These are phyloP conservation scores for Periparus ater DNA, from an alignment of 2,797 vertebrate species.

Conservation along the genomic window DNA sequence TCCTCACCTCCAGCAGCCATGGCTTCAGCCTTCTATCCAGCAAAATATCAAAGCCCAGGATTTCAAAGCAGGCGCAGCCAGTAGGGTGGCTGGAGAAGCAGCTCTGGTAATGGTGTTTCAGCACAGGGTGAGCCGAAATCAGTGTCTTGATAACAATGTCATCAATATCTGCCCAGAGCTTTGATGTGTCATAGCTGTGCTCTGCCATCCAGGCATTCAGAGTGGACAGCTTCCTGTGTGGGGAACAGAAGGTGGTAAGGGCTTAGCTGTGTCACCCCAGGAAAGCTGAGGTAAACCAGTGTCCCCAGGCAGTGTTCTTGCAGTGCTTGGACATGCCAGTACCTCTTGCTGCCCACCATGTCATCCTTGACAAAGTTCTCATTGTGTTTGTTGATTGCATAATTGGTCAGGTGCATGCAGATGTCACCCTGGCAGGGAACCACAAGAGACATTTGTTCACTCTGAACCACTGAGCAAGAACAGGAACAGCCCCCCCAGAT, in stretches of 20 bases:
- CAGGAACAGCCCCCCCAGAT: background rate
- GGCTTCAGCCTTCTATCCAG: constrained; percentile 79
- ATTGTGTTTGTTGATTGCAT: constrained; percentile 79
- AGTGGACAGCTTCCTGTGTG: constrained; percentile 77
- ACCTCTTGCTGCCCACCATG: constrained; percentile 79
- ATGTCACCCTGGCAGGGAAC: constrained; percentile 70
- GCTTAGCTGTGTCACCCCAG: background rate
- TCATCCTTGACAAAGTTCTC: constrained; percentile 78
- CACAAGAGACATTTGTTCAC: background rate
- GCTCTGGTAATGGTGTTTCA: constrained; percentile 80
- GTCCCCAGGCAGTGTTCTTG: background rate
- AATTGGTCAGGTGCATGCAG: constrained; percentile 84
- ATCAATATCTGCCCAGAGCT: constrained; percentile 77
- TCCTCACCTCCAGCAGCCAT: constrained; percentile 80
- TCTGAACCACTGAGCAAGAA: background rate
- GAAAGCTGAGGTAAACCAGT: background rate
- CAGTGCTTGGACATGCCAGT: background rate
- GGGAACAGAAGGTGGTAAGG: background rate
- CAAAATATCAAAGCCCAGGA: constrained; percentile 82
- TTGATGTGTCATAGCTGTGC: constrained; percentile 62
- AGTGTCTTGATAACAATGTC: constrained; percentile 81
- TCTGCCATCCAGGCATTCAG: constrained; percentile 74
- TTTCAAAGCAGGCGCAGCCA: constrained; percentile 79
- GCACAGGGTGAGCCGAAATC: constrained; percentile 77
- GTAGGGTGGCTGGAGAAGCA: constrained; percentile 74